Conservation (phyloP, 1,140 invertebrate species). For the Drosophila jambulina region DNA sequence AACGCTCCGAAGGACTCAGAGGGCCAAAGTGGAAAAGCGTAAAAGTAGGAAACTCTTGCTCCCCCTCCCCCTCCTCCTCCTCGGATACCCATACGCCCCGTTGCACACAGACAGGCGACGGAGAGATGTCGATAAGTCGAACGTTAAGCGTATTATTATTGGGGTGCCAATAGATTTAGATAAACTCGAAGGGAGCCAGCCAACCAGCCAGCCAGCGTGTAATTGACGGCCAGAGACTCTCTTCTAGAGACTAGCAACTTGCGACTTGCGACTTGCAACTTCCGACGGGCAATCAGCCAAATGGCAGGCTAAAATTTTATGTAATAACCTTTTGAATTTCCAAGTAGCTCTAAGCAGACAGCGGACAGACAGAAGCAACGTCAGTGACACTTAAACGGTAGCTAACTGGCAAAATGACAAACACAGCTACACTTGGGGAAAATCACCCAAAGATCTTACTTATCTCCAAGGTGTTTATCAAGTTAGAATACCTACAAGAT, state of each 20-base stretch:
- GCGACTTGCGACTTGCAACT: conserved; percentile 41
- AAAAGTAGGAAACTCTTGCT: conserved; percentile 33
- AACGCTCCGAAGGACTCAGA: conserved; percentile 55
- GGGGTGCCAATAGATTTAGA: conserved; percentile 81
- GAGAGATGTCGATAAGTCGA: conserved; percentile 72
- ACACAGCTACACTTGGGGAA: conserved; percentile 19
- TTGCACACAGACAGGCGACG: conserved; percentile 56
- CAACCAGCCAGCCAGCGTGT: conserved; percentile 33
- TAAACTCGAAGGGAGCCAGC: conserved; percentile 54
- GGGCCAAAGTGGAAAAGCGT: conserved; percentile 26
- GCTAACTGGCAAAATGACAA: conserved; percentile 53
- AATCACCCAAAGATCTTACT: background rate
- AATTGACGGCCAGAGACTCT: conserved; percentile 38
- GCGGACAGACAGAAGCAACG: conserved; percentile 31
- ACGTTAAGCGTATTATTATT: conserved; percentile 76
- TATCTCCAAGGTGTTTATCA: background rate
- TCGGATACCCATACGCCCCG: conserved; percentile 64
- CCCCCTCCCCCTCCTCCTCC: background rate
- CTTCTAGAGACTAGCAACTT: conserved; percentile 12
- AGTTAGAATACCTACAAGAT: background rate
- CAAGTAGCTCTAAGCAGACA: conserved; percentile 64
- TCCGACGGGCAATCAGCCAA: conserved; percentile 77
- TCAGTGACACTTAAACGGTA: conserved; percentile 58
- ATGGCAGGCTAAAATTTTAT: conserved; percentile 83
- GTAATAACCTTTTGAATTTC: conserved; percentile 82